phyloP scores from a whole-genome alignment of 2,797 vertebrate genomes.

The Myiotriccus ornatus region DNA sequence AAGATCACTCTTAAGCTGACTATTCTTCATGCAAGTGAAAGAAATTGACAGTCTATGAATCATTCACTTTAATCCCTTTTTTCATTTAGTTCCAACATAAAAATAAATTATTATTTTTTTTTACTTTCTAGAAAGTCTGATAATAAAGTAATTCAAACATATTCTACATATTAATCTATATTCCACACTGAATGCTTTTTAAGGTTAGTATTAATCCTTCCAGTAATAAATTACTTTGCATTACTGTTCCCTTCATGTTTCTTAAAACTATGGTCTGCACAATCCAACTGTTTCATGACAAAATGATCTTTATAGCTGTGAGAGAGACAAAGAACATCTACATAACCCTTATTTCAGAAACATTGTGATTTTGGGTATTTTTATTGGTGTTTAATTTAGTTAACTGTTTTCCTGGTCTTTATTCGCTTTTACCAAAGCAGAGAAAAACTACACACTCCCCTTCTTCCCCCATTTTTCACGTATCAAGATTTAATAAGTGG shows the following conservation, averaged over 20 bases:
- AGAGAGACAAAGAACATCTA: background rate
- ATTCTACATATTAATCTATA: background rate
- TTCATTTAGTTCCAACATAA: background rate
- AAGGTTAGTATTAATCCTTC: background rate
- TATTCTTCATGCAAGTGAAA: background rate
- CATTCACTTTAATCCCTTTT: background rate
- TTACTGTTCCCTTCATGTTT: background rate
- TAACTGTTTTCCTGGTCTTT: background rate
- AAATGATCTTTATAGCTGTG: background rate
- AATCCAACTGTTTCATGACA: background rate
- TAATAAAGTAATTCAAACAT: background rate
- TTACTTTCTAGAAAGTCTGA: background rate
- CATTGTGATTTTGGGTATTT: background rate
- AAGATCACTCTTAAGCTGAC: background rate
- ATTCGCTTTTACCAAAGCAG: background rate
- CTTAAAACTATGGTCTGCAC: background rate
- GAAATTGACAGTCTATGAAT: background rate
- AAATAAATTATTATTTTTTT: background rate
- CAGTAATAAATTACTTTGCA: background rate
- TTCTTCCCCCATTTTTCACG: background rate
- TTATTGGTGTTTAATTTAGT: background rate
- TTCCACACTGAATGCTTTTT: background rate
- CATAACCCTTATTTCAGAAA: background rate
- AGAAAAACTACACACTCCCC: fast-evolving
- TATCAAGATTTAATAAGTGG: background rate